Evolutionary conservation across 37 sponge, comb jelly and placozoan genomes (phyloP), one percentile per base, ranked within the genome.

Genomic region (Ephydatia muelleri): DNA sequence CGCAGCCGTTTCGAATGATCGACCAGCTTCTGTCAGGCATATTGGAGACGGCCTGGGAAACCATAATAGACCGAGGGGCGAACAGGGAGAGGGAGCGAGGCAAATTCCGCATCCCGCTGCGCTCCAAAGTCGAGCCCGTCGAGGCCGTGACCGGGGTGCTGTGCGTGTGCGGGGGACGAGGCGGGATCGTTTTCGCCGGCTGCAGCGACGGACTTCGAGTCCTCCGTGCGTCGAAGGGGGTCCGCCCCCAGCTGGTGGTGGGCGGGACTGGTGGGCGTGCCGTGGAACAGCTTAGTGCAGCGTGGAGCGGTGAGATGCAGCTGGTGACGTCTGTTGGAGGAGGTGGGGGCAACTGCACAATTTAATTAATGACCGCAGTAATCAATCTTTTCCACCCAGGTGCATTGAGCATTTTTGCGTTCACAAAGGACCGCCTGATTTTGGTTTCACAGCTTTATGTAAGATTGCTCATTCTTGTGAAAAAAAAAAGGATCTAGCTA

Each of bases 1-100:
- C 94, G 19, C 94, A 93, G 79, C 94, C 94, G 8, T 90, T 73
- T 68, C 67, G 91, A 29, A 65, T 87, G 82, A 77, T 90, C 0
- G 85, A 87, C 38, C 74, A 81, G 5, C n/a, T 93, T 3, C 67
- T 93, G 38, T 80, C 87, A 77, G 89, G 82, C 13, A 30, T 89
- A 34, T 72, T 93, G 29, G 64, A 30, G 0, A 31, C 22, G 12
- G 74, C 75, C 13, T 93, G 91, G 88, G 85, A 72, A 4, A 49
- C 19, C 8, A 84, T 87, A 30, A 70, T 65, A 8, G 38, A 22
- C 11, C 73, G 79, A 48, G 79, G 67, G 38, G 13, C 8, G 38
- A 25, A 76, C 1, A 86, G 79, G 67, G 31, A 76, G 73, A 76
- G 67, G 28, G 88, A 89, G 29, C 49, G 31, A 73, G 39, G 72